Evolutionary conservation across 1,140 invertebrate genomes (phyloP).

Genomic region (Hirudo medicinalis): DNA sequence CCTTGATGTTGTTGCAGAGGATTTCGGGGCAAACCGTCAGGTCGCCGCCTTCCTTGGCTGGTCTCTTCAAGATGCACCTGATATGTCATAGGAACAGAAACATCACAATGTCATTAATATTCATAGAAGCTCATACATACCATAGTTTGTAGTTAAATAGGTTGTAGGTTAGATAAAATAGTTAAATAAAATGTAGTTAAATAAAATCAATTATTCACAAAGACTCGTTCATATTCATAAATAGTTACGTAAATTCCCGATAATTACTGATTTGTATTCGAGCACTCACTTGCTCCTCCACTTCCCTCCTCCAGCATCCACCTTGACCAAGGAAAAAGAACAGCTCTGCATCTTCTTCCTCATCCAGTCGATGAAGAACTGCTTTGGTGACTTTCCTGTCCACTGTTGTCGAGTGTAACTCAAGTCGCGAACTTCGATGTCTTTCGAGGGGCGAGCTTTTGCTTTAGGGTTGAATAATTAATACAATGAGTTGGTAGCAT

Average conservation of each 20-base stretch:
- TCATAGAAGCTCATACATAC: no score
- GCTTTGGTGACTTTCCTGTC: slow-evolving; percentile 40
- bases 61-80: slow-evolving; percentile 26
- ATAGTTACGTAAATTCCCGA: not conserved
- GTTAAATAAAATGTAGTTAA: not conserved
- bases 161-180: no score
- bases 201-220: not conserved
- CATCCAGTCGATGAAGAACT: slow-evolving; percentile 38
- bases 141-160: no score
- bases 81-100: not conserved
- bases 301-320: slow-evolving; percentile 27
- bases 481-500: no score
- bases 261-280: not conserved
- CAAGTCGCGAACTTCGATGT: slow-evolving; percentile 26
- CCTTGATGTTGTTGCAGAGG: slow-evolving; percentile 34
- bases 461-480: not conserved
- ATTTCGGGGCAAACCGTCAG: slow-evolving; percentile 30
- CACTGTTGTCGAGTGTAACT: slow-evolving; percentile 38
- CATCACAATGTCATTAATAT: slow-evolving; percentile 7
- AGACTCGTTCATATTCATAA: no score
- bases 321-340: slow-evolving; percentile 32
- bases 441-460: slow-evolving; percentile 9
- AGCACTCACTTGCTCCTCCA: slow-evolving; percentile 30
- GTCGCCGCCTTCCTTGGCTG: slow-evolving; percentile 29
- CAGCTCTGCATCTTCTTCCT: slow-evolving; percentile 35